Evolutionary conservation across 2,888 invertebrate species (phyloP).

Genomic region (Drosophila barbarae): DNA sequence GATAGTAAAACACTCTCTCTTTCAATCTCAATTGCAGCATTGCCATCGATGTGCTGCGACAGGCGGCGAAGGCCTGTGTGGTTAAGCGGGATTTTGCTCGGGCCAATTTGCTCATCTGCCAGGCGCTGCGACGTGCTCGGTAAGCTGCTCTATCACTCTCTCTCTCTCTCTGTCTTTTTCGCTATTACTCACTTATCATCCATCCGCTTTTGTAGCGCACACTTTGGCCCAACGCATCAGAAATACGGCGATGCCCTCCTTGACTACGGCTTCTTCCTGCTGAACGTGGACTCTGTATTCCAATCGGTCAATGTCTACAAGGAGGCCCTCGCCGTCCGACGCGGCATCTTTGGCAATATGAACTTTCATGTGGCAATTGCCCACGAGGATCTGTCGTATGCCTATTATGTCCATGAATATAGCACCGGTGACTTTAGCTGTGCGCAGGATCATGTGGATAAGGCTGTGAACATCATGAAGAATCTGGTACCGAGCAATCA

Average conservation of each 20-base stretch:
- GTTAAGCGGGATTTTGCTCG: conserved; percentile 91
- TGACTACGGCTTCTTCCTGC: conserved; percentile 94
- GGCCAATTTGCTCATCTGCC: conserved; percentile 90
- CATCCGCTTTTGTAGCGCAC: conserved; percentile 54
- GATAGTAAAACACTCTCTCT: not conserved
- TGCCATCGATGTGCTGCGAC: conserved; percentile 89
- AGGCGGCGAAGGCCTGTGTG: conserved; percentile 93
- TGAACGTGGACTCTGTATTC: conserved; percentile 91
- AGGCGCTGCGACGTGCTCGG: conserved; percentile 84
- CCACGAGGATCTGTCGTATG: conserved; percentile 95
- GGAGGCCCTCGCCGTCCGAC: conserved; percentile 87
- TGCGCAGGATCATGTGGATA: conserved; percentile 90
- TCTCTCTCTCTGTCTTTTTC: not conserved
- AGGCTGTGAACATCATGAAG: conserved; percentile 90
- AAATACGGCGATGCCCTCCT: conserved; percentile 91
- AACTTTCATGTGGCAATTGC: conserved; percentile 94
- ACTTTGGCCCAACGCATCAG: conserved; percentile 86
- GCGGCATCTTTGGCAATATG: conserved; percentile 88
- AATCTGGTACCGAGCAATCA: conserved; percentile 90
- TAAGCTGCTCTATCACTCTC: conserved; percentile 26
- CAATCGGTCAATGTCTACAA: conserved; percentile 92
- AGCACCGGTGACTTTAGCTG: conserved; percentile 91
- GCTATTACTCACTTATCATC: not conserved
- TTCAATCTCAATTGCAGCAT: conserved; percentile 80
- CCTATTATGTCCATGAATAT: conserved; percentile 95